phyloP scores from a whole-genome alignment of 1,140 invertebrate species.

The Sminthurides bifidus region DNA sequence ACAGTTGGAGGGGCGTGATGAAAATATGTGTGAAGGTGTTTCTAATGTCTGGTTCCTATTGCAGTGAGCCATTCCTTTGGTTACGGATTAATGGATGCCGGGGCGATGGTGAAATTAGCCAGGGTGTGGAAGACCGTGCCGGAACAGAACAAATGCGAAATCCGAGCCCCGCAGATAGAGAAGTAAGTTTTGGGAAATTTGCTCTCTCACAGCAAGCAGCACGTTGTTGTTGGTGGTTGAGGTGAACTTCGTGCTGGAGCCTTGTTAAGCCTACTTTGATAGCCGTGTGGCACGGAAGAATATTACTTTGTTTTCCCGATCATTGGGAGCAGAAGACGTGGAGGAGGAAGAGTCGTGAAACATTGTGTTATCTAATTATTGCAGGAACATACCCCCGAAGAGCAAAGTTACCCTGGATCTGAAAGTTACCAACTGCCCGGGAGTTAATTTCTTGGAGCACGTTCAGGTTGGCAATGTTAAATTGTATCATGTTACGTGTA shows the following conservation, averaged over 20 bases:
- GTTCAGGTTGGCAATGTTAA: conserved; percentile 51
- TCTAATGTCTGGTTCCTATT: conserved; percentile 13
- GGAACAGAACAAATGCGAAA: conserved; percentile 67
- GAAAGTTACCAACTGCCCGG: conserved; percentile 61
- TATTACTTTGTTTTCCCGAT: no score
- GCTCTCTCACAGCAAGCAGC: no score
- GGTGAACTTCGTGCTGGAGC: no score
- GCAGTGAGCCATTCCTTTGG: conserved; percentile 81
- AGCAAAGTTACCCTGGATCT: conserved; percentile 56
- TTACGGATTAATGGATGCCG: conserved; percentile 90
- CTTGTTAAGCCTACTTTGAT: no score
- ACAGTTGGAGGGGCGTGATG: no score
- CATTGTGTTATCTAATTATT: conserved; percentile 32
- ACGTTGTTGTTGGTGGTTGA: no score
- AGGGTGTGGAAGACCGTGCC: conserved; percentile 74
- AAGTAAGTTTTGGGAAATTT: conserved; percentile 51
- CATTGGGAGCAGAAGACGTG: no score
- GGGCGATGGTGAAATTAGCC: conserved; percentile 80
- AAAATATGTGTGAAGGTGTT: no score
- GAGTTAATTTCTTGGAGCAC: conserved; percentile 86
- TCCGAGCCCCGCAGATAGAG: conserved; percentile 58
- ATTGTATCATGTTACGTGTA: not conserved
- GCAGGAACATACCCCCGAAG: conserved; percentile 59
- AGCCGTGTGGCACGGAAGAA: no score
- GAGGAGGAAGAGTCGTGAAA: no score